phyloP scores from a whole-genome alignment of 2,113 vertebrate species.

The Hylia prasina region DNA sequence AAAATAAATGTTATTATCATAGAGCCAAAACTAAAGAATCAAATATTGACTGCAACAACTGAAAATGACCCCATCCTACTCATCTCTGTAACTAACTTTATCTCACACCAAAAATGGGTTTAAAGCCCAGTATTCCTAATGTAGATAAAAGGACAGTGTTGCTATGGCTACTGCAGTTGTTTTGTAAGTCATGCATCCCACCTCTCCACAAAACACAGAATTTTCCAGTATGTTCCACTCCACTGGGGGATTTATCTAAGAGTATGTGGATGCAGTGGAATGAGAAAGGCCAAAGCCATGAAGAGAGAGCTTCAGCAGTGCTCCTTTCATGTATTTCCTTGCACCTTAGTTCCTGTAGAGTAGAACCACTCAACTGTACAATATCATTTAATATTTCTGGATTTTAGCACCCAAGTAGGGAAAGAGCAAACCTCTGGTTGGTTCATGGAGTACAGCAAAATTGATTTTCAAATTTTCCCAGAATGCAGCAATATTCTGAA shows the following conservation, averaged over 20 bases:
- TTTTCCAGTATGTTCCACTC: not conserved
- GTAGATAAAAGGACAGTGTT: conserved; percentile 1
- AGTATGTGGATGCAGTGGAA: not conserved
- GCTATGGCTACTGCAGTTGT: conserved; percentile 57
- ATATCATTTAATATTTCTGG: not conserved
- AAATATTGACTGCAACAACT: conserved; percentile 43
- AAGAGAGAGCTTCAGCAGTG: not conserved
- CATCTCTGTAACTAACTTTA: conserved; percentile 10
- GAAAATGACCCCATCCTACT: conserved; percentile 44
- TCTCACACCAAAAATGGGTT: not conserved
- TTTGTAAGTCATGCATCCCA: conserved; percentile 16
- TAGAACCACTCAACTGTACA: not conserved
- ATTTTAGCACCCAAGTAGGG: not conserved
- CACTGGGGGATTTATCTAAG: not conserved
- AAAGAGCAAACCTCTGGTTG: not conserved
- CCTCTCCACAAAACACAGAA: not conserved
- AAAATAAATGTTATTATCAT: not conserved
- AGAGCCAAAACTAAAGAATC: conserved; percentile 19
- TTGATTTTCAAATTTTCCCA: not conserved
- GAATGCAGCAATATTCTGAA: not conserved
- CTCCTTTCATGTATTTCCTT: not conserved
- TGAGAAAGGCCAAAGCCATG: not conserved
- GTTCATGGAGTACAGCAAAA: not conserved
- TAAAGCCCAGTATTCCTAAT: not conserved
- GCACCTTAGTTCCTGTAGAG: not conserved